Conservation (phyloP, 1,140 invertebrate species). For the Drosophila carrolli region DNA sequence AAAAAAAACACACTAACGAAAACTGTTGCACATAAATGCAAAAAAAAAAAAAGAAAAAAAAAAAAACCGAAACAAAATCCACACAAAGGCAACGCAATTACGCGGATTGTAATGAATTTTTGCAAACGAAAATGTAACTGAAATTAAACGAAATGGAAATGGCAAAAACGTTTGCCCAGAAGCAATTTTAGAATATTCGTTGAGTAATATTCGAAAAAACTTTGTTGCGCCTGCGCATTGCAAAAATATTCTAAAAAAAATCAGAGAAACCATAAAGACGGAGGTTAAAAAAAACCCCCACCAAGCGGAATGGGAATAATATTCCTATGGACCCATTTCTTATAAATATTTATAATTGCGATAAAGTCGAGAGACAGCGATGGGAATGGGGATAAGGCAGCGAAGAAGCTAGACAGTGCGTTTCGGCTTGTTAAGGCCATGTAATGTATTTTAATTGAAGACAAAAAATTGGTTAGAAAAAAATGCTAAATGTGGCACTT, state of each 20-base stretch:
- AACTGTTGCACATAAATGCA: conserved; percentile 46
- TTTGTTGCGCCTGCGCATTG: conserved; percentile 49
- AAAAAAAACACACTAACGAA: conserved; percentile 27
- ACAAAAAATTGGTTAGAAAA: too few species aligned
- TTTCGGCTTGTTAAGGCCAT: conserved; percentile 19
- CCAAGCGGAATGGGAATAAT: conserved; percentile 8
- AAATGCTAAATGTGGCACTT: too few species aligned
- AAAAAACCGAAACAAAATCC: conserved; percentile 10
- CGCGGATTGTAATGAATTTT: conserved; percentile 72
- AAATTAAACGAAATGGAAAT: conserved; percentile 35
- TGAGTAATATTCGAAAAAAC: conserved; percentile 3
- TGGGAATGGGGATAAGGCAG: conserved; percentile 19
- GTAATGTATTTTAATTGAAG: background rate
- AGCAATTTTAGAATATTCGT: conserved; percentile 4
- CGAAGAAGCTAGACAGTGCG: conserved; percentile 15
- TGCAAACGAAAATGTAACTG: conserved; percentile 23
- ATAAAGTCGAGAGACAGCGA: conserved; percentile 37
- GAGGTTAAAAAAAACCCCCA: background rate
- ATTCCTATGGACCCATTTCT: conserved; percentile 9
- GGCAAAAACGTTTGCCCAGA: background rate
- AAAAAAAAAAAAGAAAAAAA: conserved; percentile 1
- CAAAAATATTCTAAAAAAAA: conserved; percentile 8
- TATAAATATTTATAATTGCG: conserved; percentile 71
- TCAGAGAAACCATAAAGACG: conserved; percentile 6
- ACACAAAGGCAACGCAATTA: conserved; percentile 53